phyloP scores from a whole-genome alignment of 53 echinoderm and acorn worm species.

The Temnopleurus reevesii region DNA sequence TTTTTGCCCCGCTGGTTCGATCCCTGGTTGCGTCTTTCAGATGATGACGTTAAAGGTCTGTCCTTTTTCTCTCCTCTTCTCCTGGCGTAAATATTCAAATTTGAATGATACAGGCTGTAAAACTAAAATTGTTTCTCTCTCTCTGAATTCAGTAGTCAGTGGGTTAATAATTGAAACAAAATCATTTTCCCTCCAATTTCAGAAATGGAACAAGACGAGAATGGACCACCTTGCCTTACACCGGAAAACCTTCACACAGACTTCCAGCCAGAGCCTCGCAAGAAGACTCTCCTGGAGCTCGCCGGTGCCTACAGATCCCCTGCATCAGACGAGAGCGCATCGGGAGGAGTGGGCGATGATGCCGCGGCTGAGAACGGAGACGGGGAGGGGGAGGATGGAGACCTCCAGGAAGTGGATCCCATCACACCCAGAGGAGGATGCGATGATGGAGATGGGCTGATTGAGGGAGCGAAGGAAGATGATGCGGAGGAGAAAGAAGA shows the following conservation, averaged over 20 bases:
- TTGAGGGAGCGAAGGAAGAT: neutral
- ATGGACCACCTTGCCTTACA: slow-evolving; percentile 48
- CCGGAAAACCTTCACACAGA: slow-evolving; percentile 32
- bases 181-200: neutral
- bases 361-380: neutral
- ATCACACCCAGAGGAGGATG: slow-evolving; percentile 36
- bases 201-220: slow-evolving; percentile 25
- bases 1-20: no score
- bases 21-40: no score
- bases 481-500: slow-evolving; percentile 35
- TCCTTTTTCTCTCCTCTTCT: no score
- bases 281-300: neutral
- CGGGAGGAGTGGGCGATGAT: neutral
- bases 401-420: slow-evolving; percentile 49
- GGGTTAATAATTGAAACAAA: neutral
- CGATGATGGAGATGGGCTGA: neutral
- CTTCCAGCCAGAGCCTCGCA: neutral
- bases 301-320: neutral
- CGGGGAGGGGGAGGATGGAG: slow-evolving; percentile 11
- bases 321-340: neutral
- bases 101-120: no score
- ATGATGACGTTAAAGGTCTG: no score
- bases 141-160: no score
- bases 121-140: no score
- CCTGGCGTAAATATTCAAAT: no score